Percentiles rank a stretch among this genome's conserved stretches.
These are phyloP conservation scores for Portunus trituberculatus DNA, from an alignment of 1,140 invertebrate genomes.

Conservation along the genomic window DNA sequence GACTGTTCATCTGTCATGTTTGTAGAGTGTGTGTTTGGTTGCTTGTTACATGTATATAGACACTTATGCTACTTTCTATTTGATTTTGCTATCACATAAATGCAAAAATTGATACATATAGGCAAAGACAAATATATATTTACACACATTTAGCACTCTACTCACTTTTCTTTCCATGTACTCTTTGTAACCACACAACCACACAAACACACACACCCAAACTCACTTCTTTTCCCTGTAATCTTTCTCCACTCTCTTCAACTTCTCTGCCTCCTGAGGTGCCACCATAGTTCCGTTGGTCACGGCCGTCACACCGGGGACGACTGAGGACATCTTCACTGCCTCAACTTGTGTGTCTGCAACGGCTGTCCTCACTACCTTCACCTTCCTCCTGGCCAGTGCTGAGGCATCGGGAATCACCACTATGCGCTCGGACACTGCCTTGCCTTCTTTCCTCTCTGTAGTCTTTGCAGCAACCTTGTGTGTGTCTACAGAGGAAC, in stretches of 20 bases:
- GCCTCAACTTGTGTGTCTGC: not conserved
- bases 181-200: too few species aligned
- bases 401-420: not conserved
- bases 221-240: constrained; percentile 57
- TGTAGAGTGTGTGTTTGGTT: too few species aligned
- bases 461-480: too few species aligned
- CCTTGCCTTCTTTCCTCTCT: too few species aligned
- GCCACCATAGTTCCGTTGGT: not conserved
- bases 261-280: not conserved
- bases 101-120: not conserved
- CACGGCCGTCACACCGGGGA: not conserved
- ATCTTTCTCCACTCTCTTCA: constrained; percentile 53
- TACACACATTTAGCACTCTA: too few species aligned
- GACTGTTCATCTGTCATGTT: too few species aligned
- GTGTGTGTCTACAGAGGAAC: too few species aligned
- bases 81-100: not conserved
- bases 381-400: not conserved
- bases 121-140: too few species aligned
- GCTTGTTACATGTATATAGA: too few species aligned
- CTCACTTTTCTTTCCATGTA: too few species aligned
- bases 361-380: not conserved
- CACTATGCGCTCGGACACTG: not conserved
- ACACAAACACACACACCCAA: too few species aligned
- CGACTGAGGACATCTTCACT: not conserved
- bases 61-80: too few species aligned